Evolutionary conservation across 2,797 vertebrate species (phyloP).

Genomic region (Cacajao melanocephalus): DNA sequence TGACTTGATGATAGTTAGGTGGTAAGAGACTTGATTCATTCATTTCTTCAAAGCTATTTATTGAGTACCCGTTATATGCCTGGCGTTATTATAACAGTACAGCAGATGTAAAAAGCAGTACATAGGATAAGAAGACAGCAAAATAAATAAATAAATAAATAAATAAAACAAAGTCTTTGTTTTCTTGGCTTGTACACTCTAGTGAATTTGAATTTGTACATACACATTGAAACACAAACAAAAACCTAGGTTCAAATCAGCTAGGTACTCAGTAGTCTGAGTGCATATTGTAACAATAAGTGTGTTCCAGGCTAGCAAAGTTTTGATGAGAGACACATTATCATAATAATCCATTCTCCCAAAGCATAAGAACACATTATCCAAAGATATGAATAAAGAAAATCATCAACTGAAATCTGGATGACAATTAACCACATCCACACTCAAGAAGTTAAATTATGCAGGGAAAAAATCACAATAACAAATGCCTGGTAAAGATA

Average conservation of each 20-base stretch:
- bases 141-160: no score
- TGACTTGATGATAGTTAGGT: not conserved
- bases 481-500: not conserved
- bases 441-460: not conserved
- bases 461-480: not conserved
- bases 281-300: not conserved
- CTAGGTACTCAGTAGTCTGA: not conserved
- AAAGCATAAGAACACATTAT: not conserved
- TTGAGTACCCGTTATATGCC: not conserved
- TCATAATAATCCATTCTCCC: not conserved
- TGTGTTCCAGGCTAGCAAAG: not conserved
- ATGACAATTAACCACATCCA: not conserved
- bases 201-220: not conserved
- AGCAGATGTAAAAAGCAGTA: not conserved
- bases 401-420: not conserved
- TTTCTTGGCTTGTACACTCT: no score
- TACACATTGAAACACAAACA: not conserved
- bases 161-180: not conserved
- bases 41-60: slow-evolving; percentile 5
- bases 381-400: not conserved
- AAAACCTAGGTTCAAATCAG: not conserved
- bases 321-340: not conserved
- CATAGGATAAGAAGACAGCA: not conserved
- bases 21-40: not conserved
- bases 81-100: not conserved